Evolutionary conservation across 1,140 invertebrate genomes (phyloP).

Genomic region (Monochamus saltuarius): DNA sequence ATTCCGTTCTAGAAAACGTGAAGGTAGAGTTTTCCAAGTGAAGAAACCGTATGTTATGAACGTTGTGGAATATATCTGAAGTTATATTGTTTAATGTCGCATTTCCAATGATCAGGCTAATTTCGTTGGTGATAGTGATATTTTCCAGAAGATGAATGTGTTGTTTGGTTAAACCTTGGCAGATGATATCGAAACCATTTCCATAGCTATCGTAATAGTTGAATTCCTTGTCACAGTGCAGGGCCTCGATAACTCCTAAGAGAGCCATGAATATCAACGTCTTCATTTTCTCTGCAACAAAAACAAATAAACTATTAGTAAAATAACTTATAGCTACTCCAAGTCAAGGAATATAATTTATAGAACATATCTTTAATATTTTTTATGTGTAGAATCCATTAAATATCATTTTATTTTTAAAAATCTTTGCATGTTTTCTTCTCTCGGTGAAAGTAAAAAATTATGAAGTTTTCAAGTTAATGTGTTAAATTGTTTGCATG

Average conservation of each 20-base stretch:
- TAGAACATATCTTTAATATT: no score
- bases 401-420: no score
- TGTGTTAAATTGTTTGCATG: no score
- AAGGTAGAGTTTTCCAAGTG: slow-evolving; percentile 32
- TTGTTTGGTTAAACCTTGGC: slow-evolving; percentile 34
- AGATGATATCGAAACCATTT: slow-evolving; percentile 44
- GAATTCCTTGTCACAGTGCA: slow-evolving; percentile 38
- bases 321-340: no score
- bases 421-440: no score
- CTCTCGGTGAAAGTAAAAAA: no score
- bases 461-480: no score
- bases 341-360: no score
- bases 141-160: slow-evolving; percentile 34
- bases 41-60: slow-evolving; percentile 36
- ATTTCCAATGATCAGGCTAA: slow-evolving; percentile 39
- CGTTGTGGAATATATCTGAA: slow-evolving; percentile 35
- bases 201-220: slow-evolving; percentile 41
- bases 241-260: slow-evolving; percentile 5
- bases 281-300: slow-evolving; percentile 24
- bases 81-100: slow-evolving; percentile 34
- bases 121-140: slow-evolving; percentile 43
- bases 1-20: slow-evolving; percentile 20
- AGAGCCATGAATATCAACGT: slow-evolving; percentile 7
- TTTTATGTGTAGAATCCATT: no score
- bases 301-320: slow-evolving; percentile 1